Evolutionary conservation across 2,113 vertebrate species (phyloP).

Genomic region (Scomber colias): DNA sequence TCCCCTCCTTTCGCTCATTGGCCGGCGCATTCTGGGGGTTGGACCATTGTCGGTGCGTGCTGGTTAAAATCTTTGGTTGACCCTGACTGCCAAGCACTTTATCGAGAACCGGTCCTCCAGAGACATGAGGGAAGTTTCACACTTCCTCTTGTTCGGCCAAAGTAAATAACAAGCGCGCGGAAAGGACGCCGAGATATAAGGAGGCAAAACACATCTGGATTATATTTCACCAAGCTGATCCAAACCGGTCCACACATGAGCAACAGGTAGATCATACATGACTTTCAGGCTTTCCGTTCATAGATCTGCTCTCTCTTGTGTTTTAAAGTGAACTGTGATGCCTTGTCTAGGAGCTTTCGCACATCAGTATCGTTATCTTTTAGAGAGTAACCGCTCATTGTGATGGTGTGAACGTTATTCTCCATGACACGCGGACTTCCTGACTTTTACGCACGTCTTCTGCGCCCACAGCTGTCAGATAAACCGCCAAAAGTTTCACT

Average conservation of each 20-base stretch:
- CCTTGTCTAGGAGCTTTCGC: not conserved
- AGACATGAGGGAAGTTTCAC: constrained; percentile 38
- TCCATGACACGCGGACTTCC: constrained; percentile 28
- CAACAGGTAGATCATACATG: constrained; percentile 75
- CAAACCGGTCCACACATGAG: constrained; percentile 62
- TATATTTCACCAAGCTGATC: constrained; percentile 56
- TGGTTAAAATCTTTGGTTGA: constrained; percentile 80
- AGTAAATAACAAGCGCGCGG: constrained; percentile 28
- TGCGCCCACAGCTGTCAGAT: constrained; percentile 3
- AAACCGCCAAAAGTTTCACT: constrained; percentile 25
- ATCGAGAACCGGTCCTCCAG: constrained; percentile 61
- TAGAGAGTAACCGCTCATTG: not conserved
- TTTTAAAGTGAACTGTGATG: not conserved
- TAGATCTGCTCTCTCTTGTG: not conserved
- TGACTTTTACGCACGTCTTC: constrained; percentile 37
- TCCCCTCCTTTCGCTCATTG: constrained; percentile 54
- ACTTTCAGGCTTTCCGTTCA: not conserved
- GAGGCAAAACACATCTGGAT: constrained; percentile 63
- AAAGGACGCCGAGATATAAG: constrained; percentile 41
- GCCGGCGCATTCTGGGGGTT: constrained; percentile 57
- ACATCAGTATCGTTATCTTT: not conserved
- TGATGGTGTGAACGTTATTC: not conserved
- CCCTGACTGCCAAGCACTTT: constrained; percentile 68
- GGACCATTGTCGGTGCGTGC: constrained; percentile 57
- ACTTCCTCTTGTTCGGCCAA: constrained; percentile 9